Percentiles rank a stretch among this genome's conserved stretches.
phyloP scores from a whole-genome alignment of 2,888 invertebrate genomes.

The Zygaena filipendulae region DNA sequence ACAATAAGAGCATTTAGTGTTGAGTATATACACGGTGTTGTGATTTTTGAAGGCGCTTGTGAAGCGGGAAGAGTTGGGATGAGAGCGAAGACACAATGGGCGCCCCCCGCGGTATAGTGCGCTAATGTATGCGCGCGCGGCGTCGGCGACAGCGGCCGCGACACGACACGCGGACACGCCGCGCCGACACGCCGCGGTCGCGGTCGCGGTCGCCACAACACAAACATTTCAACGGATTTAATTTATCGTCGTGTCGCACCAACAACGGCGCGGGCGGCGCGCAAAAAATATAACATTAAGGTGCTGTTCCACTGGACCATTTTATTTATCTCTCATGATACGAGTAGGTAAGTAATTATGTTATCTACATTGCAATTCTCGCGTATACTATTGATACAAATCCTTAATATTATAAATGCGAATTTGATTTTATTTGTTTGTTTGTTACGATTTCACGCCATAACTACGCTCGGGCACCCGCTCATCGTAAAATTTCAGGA shows the following conservation, averaged over 20 bases:
- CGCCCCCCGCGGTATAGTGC: conserved; percentile 51
- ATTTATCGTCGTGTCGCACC: conserved; percentile 53
- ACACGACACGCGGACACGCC: too few relatives aligned
- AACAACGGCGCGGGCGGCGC: conserved; percentile 25
- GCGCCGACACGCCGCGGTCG: too few relatives aligned
- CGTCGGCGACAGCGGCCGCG: conserved; percentile 43
- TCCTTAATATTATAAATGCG: neutral
- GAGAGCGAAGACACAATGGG: conserved; percentile 48
- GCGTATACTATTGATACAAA: too few relatives aligned
- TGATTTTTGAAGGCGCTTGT: too few relatives aligned
- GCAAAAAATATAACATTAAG: conserved; percentile 57
- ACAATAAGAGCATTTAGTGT: too few relatives aligned
- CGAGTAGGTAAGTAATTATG: too few relatives aligned
- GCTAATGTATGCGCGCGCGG: conserved; percentile 55
- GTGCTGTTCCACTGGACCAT: conserved; percentile 22
- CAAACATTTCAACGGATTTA: conserved; percentile 66
- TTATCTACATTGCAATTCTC: too few relatives aligned
- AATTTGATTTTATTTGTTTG: neutral
- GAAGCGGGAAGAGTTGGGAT: conserved; percentile 23
- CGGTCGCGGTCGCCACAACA: conserved; percentile 48
- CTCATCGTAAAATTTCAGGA: conserved; percentile 3
- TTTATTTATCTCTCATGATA: conserved; percentile 6
- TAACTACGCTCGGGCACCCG: neutral
- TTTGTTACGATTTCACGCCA: neutral
- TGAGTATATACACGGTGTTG: too few relatives aligned